Evolutionary conservation across 2,113 vertebrate genomes (phyloP).

Genomic region (Pelodiscus sinensis): DNA sequence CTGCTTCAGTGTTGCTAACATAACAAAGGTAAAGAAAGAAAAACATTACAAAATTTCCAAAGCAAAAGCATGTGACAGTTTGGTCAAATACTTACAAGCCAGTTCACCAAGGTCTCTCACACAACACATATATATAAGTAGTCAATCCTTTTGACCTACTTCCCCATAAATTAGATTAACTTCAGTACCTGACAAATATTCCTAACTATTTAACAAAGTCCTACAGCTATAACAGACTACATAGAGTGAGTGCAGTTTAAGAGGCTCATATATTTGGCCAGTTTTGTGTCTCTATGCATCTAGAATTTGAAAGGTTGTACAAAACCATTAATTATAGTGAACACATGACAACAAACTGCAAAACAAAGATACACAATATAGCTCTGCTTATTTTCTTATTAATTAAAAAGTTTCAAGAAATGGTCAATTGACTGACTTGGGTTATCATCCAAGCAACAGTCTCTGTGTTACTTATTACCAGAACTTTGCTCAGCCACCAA

Average conservation of each 20-base stretch:
- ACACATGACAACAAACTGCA: neutral
- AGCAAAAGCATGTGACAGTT: neutral
- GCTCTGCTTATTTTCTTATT: neutral
- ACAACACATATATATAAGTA: neutral
- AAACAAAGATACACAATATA: neutral
- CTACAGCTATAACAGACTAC: neutral
- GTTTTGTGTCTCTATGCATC: neutral
- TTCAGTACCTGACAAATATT: neutral
- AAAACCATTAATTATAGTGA: neutral
- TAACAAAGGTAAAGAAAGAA: neutral
- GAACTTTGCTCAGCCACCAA: neutral
- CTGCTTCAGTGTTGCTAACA: neutral
- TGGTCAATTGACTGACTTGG: neutral
- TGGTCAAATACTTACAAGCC: neutral
- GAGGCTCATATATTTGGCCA: neutral
- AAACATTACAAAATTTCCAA: neutral
- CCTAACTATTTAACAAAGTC: neutral
- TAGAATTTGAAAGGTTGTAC: neutral
- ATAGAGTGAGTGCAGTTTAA: neutral
- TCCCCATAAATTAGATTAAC: neutral
- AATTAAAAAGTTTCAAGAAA: neutral
- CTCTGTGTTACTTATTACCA: neutral
- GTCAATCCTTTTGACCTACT: neutral
- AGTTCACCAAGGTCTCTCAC: neutral
- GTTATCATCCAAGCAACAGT: neutral